Conservation (phyloP, 2,888 invertebrate genomes). For the Dynastes hyllus region DNA sequence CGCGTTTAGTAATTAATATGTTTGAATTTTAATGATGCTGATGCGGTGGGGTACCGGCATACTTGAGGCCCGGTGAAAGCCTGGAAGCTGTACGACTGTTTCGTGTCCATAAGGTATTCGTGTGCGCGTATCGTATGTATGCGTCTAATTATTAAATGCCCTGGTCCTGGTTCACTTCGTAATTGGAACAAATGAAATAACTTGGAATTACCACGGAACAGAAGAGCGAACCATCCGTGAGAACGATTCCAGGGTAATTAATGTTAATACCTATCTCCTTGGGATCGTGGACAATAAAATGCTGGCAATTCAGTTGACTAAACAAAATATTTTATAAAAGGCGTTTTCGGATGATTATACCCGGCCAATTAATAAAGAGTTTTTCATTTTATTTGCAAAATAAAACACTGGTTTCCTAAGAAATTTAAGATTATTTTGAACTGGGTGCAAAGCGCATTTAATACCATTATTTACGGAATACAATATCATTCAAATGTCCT, state of each 20-base stretch:
- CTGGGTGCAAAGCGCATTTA: no score
- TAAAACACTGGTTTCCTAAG: no score
- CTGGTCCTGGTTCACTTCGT: slow-evolving; percentile 21
- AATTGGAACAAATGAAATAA: slow-evolving; percentile 38
- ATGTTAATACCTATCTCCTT: background rate
- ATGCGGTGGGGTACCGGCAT: background rate
- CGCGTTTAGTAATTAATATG: slow-evolving; percentile 35
- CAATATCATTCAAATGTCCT: no score
- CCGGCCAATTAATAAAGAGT: no score
- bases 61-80: no score
- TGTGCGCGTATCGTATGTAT: background rate
- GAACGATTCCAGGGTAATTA: background rate
- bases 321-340: no score
- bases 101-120: no score
- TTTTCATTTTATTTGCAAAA: no score
- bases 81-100: no score
- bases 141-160: background rate
- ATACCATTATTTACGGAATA: no score
- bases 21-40: slow-evolving; percentile 39
- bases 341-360: no score
- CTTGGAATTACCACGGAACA: background rate
- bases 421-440: no score
- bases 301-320: background rate
- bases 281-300: background rate
- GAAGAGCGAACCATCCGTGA: background rate